phyloP scores from a whole-genome alignment of 2,797 vertebrate genomes.

The Channa striata region DNA sequence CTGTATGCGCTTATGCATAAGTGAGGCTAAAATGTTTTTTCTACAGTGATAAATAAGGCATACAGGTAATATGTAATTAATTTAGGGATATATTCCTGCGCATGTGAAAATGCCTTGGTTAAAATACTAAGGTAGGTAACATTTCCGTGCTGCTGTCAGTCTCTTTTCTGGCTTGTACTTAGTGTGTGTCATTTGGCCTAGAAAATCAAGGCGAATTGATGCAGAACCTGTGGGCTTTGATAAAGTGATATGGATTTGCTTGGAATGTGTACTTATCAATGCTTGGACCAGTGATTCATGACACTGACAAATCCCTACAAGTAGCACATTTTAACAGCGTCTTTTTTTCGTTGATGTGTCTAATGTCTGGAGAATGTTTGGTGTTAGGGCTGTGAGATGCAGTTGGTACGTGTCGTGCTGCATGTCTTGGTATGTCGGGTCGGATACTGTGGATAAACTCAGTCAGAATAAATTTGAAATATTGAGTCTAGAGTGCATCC shows the following conservation, averaged over 20 bases:
- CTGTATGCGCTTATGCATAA: background rate
- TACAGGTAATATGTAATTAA: background rate
- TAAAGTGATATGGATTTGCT: slow-evolving; percentile 30
- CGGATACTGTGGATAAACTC: background rate
- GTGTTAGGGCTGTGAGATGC: slow-evolving; percentile 4
- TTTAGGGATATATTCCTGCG: background rate
- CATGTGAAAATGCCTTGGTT: background rate
- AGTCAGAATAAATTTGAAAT: background rate
- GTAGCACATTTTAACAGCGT: background rate
- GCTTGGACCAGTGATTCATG: slow-evolving; percentile 17
- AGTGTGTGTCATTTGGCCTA: slow-evolving; percentile 17
- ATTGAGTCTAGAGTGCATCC: slow-evolving; percentile 16
- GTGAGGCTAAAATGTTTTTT: background rate
- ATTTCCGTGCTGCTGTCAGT: background rate
- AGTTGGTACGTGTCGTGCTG: background rate
- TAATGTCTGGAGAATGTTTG: background rate
- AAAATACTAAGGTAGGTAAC: slow-evolving; percentile 12
- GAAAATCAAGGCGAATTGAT: slow-evolving; percentile 33
- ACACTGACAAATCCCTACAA: slow-evolving; percentile 17
- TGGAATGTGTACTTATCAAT: slow-evolving; percentile 26
- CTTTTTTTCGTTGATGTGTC: background rate
- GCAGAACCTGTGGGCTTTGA: slow-evolving; percentile 21
- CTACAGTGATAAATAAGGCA: background rate
- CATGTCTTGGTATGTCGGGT: slow-evolving; percentile 3
- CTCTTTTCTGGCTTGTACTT: slow-evolving; percentile 3